Evolutionary conservation across 2,797 vertebrate species (phyloP).

Genomic region (Takifugu ocellatus): DNA sequence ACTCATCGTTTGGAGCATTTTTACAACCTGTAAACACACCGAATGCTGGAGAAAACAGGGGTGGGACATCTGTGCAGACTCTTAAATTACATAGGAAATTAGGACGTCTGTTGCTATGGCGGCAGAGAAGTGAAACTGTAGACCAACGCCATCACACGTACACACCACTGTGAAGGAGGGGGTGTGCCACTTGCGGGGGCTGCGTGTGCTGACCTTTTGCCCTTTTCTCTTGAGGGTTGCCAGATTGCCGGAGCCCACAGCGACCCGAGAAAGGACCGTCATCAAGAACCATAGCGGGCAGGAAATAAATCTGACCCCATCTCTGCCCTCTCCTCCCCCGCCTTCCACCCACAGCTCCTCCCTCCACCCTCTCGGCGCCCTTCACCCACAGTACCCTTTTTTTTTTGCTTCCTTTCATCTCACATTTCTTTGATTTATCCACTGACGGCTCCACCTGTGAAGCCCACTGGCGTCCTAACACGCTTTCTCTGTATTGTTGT

Average conservation of each 20-base stretch:
- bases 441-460: slow-evolving; percentile 6
- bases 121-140: too few species aligned
- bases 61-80: too few species aligned
- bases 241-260: slow-evolving; percentile 32
- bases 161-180: slow-evolving; percentile 40
- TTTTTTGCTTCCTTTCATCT: slow-evolving; percentile 31
- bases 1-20: slow-evolving; percentile 17
- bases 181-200: slow-evolving; percentile 12
- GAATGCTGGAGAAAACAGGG: too few species aligned
- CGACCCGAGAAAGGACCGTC: slow-evolving; percentile 55
- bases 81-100: too few species aligned
- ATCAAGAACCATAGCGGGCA: slow-evolving; percentile 59
- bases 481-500: slow-evolving; percentile 20
- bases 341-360: slow-evolving; percentile 35
- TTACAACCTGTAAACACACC: slow-evolving; percentile 31
- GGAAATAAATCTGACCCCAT: slow-evolving; percentile 70
- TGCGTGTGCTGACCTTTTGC: slow-evolving; percentile 48
- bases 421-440: slow-evolving; percentile 31
- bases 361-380: slow-evolving; percentile 21
- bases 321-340: slow-evolving; percentile 52
- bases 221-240: slow-evolving; percentile 53
- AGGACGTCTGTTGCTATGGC: too few species aligned
- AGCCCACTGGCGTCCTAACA: slow-evolving; percentile 3
- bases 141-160: too few species aligned
- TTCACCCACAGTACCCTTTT: slow-evolving; percentile 46